Evolutionary conservation across 2,797 vertebrate species (phyloP).

Genomic region (Sylvilagus floridanus): DNA sequence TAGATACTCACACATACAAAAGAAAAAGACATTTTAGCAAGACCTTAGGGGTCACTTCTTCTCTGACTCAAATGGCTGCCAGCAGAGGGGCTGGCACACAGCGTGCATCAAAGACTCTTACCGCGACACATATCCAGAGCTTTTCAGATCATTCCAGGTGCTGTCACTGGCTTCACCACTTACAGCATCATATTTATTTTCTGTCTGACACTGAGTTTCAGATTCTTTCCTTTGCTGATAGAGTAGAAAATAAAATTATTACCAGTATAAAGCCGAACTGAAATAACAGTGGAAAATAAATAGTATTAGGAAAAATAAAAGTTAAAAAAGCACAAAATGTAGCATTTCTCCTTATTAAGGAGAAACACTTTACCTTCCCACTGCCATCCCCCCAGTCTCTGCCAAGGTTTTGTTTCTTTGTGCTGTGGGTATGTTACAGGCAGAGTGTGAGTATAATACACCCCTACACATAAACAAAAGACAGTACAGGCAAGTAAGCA

Average conservation of each 20-base stretch:
- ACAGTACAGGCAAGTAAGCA: background rate
- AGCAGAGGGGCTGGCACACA: background rate
- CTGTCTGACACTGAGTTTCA: slow-evolving; percentile 98
- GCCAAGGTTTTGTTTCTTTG: background rate
- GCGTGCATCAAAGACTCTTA: slow-evolving; percentile 76
- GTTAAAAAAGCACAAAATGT: background rate
- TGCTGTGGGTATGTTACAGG: background rate
- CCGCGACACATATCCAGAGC: slow-evolving; percentile 96
- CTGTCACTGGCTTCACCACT: slow-evolving; percentile 90
- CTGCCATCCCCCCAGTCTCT: too few species aligned
- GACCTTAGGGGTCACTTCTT: background rate
- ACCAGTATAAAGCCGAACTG: background rate
- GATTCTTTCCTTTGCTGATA: slow-evolving; percentile 96
- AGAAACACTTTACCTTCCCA: background rate
- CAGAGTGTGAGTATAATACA: background rate
- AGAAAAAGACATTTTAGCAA: background rate
- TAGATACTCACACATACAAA: background rate
- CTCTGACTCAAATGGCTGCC: background rate
- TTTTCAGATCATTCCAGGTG: slow-evolving; percentile 89
- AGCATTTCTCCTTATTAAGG: background rate
- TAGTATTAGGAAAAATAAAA: background rate
- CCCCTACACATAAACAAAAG: background rate
- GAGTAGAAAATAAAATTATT: slow-evolving; percentile 64
- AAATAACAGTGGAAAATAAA: slow-evolving; percentile 29
- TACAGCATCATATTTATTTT: slow-evolving; percentile 93